Percentiles rank a stretch among this genome's conserved stretches.
These are phyloP conservation scores for Macquaria ambigua DNA, from an alignment of 2,113 vertebrate species.

Conservation along the genomic window DNA sequence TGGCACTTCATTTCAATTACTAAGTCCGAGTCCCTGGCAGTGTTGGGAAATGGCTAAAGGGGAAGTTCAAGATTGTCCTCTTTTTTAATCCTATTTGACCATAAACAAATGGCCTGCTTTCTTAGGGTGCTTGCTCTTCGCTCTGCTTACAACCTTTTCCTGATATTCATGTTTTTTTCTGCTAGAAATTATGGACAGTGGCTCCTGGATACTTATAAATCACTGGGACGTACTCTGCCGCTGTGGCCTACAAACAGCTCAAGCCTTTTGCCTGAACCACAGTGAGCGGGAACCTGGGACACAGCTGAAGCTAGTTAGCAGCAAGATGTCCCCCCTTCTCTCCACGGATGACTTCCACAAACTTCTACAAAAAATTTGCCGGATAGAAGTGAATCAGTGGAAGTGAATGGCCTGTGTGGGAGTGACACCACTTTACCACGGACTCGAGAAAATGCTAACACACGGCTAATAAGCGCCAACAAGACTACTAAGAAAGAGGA, in stretches of 20 bases:
- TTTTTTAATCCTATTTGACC: conserved; percentile 15
- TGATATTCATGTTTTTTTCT: not conserved
- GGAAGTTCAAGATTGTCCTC: conserved; percentile 21
- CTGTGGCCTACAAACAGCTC: too few relatives aligned
- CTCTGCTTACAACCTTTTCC: not conserved
- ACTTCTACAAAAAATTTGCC: not conserved
- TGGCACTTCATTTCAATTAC: conserved; percentile 65
- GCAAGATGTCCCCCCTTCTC: not conserved
- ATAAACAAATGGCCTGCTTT: conserved; percentile 16
- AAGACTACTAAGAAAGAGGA: not conserved
- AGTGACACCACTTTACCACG: not conserved
- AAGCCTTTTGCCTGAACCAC: not conserved
- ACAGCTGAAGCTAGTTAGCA: not conserved
- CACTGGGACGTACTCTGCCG: too few relatives aligned
- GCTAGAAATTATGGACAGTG: not conserved
- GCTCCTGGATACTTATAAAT: not conserved
- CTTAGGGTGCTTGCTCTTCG: not conserved
- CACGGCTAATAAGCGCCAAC: not conserved
- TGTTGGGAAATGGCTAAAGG: conserved; percentile 11
- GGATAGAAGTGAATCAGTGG: not conserved
- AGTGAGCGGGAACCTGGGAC: not conserved
- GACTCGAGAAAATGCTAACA: not conserved
- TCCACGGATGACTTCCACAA: not conserved
- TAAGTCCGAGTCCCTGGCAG: conserved; percentile 16
- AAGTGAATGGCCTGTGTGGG: too few relatives aligned